Conservation (phyloP, 2,888 invertebrate species). For the Melangyna quadrimaculata region DNA sequence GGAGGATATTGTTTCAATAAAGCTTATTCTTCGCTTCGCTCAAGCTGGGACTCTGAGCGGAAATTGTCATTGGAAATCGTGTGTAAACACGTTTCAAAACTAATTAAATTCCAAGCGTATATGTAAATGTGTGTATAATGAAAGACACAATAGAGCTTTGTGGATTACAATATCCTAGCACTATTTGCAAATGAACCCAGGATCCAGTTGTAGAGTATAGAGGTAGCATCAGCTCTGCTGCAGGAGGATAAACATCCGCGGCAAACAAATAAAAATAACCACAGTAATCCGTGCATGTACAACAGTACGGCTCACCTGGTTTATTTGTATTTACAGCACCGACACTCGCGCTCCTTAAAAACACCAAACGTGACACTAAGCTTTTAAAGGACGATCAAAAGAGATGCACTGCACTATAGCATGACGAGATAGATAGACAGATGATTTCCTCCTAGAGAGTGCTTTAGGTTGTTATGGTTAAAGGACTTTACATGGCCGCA, state of each 20-base stretch:
- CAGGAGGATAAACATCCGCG: constrained; percentile 34
- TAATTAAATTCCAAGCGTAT: constrained; percentile 55
- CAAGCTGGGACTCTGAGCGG: not conserved
- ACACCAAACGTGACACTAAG: constrained; percentile 60
- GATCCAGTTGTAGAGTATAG: not conserved
- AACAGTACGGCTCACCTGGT: constrained; percentile 51
- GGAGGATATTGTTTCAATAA: constrained; percentile 14
- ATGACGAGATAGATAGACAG: constrained; percentile 1
- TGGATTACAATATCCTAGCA: constrained; percentile 48
- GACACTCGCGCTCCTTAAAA: constrained; percentile 47
- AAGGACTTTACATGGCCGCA: constrained; percentile 18
- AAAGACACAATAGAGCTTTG: not conserved
- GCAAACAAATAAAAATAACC: constrained; percentile 63
- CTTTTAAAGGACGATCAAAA: not conserved
- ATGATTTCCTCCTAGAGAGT: not conserved
- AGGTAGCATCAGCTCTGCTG: not conserved
- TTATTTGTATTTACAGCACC: constrained; percentile 53
- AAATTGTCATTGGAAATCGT: constrained; percentile 41
- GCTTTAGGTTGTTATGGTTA: not conserved
- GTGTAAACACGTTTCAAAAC: constrained; percentile 66
- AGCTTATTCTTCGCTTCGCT: constrained; percentile 18
- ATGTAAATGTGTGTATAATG: not conserved
- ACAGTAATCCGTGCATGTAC: constrained; percentile 62
- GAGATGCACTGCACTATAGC: not conserved
- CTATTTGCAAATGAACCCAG: constrained; percentile 44